Conservation (phyloP, 2,113 vertebrate genomes). For the Noturus placidus region DNA sequence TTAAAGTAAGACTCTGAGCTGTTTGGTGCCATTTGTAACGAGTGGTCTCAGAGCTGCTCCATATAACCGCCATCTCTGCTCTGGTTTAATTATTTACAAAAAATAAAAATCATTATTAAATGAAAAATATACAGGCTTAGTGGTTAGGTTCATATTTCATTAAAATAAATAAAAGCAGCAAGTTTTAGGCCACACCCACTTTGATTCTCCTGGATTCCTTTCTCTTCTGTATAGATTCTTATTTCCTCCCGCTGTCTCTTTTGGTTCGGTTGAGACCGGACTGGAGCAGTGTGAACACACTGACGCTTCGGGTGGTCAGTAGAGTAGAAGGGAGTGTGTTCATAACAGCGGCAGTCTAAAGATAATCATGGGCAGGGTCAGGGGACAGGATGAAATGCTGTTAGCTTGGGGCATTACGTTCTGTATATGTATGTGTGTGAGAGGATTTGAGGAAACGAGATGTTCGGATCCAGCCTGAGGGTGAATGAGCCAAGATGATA, state of each 20-base stretch:
- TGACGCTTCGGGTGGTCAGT: background rate
- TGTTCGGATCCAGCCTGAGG: constrained; percentile 12
- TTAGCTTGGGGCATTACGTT: constrained; percentile 21
- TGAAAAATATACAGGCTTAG: no score
- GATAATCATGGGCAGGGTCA: constrained; percentile 45
- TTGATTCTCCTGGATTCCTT: background rate
- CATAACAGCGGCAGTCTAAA: constrained; percentile 18
- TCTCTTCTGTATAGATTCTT: background rate
- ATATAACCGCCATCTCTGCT: background rate
- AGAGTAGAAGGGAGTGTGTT: background rate
- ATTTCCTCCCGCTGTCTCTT: background rate
- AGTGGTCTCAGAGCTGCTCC: background rate
- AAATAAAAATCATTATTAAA: background rate
- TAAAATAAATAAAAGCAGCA: background rate
- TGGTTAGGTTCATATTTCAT: background rate
- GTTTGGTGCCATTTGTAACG: background rate
- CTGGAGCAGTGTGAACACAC: background rate
- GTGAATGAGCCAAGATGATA: background rate
- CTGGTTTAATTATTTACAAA: background rate
- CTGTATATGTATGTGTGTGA: background rate
- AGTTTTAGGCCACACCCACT: background rate
- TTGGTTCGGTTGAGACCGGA: background rate
- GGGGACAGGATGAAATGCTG: constrained; percentile 35
- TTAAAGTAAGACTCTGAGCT: no score
- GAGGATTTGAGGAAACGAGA: background rate